Evolutionary conservation across 2,113 vertebrate genomes (phyloP), one percentile per base, ranked within the genome.

Genomic region (Halcyon malimbica): DNA sequence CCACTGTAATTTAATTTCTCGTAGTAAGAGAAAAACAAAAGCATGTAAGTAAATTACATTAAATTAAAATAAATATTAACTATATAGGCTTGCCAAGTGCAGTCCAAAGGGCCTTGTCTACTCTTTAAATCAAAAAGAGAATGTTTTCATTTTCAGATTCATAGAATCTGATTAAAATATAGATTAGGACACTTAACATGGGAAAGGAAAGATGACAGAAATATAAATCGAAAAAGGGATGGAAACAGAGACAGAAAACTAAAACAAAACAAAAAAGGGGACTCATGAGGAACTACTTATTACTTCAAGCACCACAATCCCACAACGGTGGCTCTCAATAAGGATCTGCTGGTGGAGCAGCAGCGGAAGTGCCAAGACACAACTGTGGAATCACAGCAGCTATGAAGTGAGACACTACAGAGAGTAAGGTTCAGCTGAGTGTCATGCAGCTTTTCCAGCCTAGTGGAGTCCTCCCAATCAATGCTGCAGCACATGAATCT

Each of bases 31-130:
- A 78, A 81, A 75, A 67, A 31, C 1, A 5, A 65, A 80, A 84
- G 13, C 7, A 39, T 53, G 16, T 29, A 59, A 83, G 26, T 35
- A 81, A 94, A 95, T 88, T 78, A 87, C 5, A 17, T 87, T 71
- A 78, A 89, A 94, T 95, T 83, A 74, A 94, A 95, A 83, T 83
- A 96, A 96, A 86, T 93, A 6, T 50, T 67, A 48, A 76, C 83
- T 71, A 57, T 21, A 77, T 31, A 29, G 20, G 37, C 35, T 82
- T 77, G n/a, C 16, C 62, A 86, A 89, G 60, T 69, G 65, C 83
- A 93, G 86, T 89, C 77, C 25, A 51, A 95, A 94, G 64, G 89
- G 73, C 69, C 15, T 90, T 75, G 16, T 68, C 51, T 70, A n/a
- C 51, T 95, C 29, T 71, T 78, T 51, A 81, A 83, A 94, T 73